Conservation (phyloP, 2,113 vertebrate species). For the Sterrhoptilus dennistouni region DNA sequence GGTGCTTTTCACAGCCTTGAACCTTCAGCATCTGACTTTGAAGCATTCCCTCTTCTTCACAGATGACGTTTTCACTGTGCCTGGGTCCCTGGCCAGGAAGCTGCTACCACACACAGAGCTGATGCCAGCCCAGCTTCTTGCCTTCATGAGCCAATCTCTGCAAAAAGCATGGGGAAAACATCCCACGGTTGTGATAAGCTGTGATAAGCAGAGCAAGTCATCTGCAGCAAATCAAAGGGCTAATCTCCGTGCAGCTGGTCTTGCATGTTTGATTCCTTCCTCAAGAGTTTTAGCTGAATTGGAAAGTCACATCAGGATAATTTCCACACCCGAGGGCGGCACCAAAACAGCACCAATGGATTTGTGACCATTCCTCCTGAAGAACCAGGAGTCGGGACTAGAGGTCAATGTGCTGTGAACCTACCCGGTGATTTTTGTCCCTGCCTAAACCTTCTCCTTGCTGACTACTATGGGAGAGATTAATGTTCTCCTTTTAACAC, state of each 20-base stretch:
- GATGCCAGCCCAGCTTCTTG: not conserved
- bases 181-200: not conserved
- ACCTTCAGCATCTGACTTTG: not conserved
- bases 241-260: not conserved
- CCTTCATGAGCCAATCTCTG: not conserved
- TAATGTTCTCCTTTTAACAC: not conserved
- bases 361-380: accelerated
- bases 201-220: conserved; percentile 2
- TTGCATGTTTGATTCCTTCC: not conserved
- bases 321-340: accelerated
- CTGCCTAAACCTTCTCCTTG: too few species aligned
- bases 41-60: not conserved
- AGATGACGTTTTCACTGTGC: not conserved
- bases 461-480: not conserved
- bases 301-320: not conserved
- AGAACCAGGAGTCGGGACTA: accelerated
- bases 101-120: not conserved
- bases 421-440: not conserved
- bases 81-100: not conserved
- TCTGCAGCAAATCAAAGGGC: conserved; percentile 15
- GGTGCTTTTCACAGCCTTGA: not conserved
- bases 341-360: not conserved
- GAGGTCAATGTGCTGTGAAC: not conserved
- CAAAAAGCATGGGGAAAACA: not conserved
- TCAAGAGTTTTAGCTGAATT: not conserved